phyloP scores from a whole-genome alignment of 2,113 vertebrate genomes.

The Callorhinus ursinus region DNA sequence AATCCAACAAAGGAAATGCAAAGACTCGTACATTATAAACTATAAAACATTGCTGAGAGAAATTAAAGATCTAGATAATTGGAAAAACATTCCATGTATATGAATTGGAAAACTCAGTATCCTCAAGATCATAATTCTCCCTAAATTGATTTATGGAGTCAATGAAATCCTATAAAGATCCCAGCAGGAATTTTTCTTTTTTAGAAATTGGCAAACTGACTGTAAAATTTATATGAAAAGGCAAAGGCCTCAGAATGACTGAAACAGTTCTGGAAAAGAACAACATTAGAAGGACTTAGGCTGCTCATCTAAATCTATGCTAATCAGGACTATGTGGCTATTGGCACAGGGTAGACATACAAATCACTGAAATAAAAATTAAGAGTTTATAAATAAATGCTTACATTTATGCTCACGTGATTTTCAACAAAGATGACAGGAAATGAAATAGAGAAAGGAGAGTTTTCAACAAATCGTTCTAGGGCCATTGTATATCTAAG shows the following conservation, averaged over 20 bases:
- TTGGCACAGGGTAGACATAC: rapidly evolving
- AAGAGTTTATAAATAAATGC: neutral
- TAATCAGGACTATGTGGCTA: rapidly evolving
- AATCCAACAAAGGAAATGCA: too few relatives aligned
- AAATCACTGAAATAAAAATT: neutral
- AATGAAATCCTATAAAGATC: neutral
- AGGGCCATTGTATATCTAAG: neutral
- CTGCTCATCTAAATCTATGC: neutral
- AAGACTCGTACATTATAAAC: neutral
- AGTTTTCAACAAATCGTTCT: neutral
- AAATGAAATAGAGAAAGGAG: too few relatives aligned
- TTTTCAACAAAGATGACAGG: neutral
- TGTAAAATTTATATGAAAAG: neutral
- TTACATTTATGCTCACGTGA: neutral
- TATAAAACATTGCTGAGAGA: neutral
- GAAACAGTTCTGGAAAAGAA: neutral
- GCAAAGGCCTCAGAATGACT: neutral
- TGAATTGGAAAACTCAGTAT: neutral
- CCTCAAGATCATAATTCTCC: neutral
- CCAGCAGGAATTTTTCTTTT: neutral
- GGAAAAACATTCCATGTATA: too few relatives aligned
- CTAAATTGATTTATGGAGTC: neutral
- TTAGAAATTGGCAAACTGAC: neutral
- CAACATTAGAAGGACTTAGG: neutral
- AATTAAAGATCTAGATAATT: neutral